Evolutionary conservation across 2,888 invertebrate species (phyloP), one percentile per base, ranked within the genome.

Genomic region (Cantharis rufa): DNA sequence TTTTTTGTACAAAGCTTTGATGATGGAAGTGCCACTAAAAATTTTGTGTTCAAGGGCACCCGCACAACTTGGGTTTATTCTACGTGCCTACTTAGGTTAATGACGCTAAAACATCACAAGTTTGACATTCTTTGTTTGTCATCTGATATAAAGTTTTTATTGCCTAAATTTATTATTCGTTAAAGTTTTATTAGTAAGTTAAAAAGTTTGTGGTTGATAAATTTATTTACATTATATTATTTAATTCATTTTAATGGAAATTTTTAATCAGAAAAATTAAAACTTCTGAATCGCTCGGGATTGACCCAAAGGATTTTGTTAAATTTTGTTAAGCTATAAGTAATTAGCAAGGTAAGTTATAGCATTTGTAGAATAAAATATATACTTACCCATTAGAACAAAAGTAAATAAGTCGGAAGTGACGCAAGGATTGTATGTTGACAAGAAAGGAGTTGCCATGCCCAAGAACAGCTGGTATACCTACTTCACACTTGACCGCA

Each of bases 401-500:
- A 74, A 74, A 63, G 69, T 69, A 74, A 76, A 69, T 76, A 71
- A 70, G 74, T 78, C 75, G 82, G 82, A 82, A 82, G 79, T 82
- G 80, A 81, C 80, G 81, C 78, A 80, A 80, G 74, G 75, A 77
- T 74, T 73, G 78, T 81, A 48, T 48, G 77, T 81, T 79, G 80
- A 80, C 80, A 81, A 75, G 81, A 76, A 78, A 78, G 81, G 78
- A 80, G 77, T 77, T 78, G 78, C 77, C 76, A 64, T 66, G 64
- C 74, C 74, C 71, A 71, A 75, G 75, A 75, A 75, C 79, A 78
- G 77, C 79, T 79, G 80, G 80, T 81, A 48, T 48, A 66, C 64
- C 64, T 66, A 77, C 79, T 78, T 82, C 78, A 76, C 77, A 78
- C 74, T 80, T 79, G 79, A 80, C 80, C 80, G 76, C 83, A 83